These are phyloP conservation scores for Poicephalus meyeri DNA, from an alignment of 2,113 vertebrate species.

Conservation along the genomic window DNA sequence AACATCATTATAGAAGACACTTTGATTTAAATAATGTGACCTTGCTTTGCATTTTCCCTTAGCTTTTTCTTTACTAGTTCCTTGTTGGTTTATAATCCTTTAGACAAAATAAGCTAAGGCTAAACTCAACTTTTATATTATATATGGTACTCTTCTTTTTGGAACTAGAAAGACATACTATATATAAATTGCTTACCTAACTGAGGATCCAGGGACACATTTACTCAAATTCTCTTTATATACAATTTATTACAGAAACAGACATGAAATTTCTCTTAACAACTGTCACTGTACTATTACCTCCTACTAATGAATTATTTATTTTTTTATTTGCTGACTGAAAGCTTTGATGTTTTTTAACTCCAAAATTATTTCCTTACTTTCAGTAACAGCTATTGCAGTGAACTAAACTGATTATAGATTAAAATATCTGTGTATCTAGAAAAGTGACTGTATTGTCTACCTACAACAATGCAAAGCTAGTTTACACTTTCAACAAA, in stretches of 20 bases:
- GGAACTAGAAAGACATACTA: neutral
- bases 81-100: neutral
- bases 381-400: neutral
- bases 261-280: neutral
- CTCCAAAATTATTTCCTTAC: neutral
- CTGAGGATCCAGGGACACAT: neutral
- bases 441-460: neutral
- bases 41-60: neutral
- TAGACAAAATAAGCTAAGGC: neutral
- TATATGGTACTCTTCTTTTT: neutral
- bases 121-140: neutral
- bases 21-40: neutral
- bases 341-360: neutral
- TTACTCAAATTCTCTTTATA: neutral
- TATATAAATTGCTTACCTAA: neutral
- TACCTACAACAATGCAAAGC: neutral
- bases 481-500: neutral
- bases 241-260: neutral
- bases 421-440: neutral
- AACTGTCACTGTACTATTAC: neutral
- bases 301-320: neutral
- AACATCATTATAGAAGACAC: neutral
- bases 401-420: neutral
- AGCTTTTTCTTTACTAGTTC: neutral
- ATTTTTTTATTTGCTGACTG: neutral